These are phyloP conservation scores for Dryoscopus gambensis DNA, from an alignment of 2,113 vertebrate species.

Conservation along the genomic window DNA sequence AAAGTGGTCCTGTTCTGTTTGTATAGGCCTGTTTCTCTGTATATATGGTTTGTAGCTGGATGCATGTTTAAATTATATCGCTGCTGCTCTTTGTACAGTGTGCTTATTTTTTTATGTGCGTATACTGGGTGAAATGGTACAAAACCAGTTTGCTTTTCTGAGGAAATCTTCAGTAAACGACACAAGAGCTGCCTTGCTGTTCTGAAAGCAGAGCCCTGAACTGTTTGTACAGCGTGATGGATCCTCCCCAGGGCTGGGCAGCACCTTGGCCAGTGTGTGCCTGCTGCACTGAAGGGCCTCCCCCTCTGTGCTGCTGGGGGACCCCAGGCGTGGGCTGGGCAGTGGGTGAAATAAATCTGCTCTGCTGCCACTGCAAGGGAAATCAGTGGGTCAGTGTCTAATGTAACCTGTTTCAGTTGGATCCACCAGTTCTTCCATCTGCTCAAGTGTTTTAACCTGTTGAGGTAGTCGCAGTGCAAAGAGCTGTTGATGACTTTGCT, in stretches of 20 bases:
- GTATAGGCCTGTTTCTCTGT: constrained; percentile 33
- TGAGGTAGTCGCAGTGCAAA: not conserved
- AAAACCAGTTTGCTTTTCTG: not conserved
- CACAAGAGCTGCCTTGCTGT: not conserved
- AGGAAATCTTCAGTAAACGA: not conserved
- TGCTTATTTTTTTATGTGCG: not conserved
- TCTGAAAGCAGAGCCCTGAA: not conserved
- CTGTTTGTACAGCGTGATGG: not conserved
- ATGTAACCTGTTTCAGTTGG: not conserved
- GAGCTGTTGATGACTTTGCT: not conserved
- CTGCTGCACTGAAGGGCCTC: not conserved
- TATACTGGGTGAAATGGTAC: not conserved
- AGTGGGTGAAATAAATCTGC: not conserved
- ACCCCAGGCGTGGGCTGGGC: not conserved
- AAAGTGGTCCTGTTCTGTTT: constrained; percentile 12
- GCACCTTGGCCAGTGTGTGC: not conserved
- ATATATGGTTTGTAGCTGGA: constrained; percentile 49
- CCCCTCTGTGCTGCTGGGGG: not conserved
- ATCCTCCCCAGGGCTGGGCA: not conserved
- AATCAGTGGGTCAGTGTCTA: not conserved
- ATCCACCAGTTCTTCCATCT: not conserved
- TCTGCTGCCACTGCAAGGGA: not conserved
- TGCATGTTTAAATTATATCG: constrained; percentile 57
- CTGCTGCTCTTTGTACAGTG: constrained; percentile 13
- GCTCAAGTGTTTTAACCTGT: not conserved